phyloP scores from a whole-genome alignment of 2,888 invertebrate species.

The Melikaiella ostensackeni region DNA sequence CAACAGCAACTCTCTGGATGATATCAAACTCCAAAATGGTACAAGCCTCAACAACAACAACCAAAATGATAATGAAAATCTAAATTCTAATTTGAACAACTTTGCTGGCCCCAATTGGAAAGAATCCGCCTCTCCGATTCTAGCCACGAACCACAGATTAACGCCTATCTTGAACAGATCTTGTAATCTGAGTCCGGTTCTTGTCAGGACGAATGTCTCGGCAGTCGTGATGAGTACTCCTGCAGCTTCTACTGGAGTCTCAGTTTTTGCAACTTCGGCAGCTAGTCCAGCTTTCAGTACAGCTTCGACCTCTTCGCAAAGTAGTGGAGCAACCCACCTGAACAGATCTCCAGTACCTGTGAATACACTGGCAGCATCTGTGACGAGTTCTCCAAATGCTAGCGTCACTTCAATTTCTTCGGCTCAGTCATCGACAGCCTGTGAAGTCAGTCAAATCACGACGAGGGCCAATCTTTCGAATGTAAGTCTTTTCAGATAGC shows the following conservation, averaged over 20 bases:
- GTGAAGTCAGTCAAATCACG: constrained; percentile 49
- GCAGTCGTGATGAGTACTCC: constrained; percentile 60
- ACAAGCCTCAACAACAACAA: constrained; percentile 59
- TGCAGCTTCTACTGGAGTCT: constrained; percentile 55
- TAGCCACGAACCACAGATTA: constrained; percentile 66
- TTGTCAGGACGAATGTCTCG: constrained; percentile 61
- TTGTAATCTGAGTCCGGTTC: constrained; percentile 68
- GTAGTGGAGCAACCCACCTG: constrained; percentile 61
- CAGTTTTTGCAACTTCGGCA: constrained; percentile 66
- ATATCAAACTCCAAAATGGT: constrained; percentile 69
- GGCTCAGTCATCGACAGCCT: constrained; percentile 56
- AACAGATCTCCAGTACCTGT: constrained; percentile 68
- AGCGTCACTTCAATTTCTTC: constrained; percentile 65
- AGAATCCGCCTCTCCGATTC: constrained; percentile 63
- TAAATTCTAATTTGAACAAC: constrained; percentile 52
- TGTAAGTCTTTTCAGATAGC: constrained; percentile 22
- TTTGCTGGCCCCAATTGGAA: constrained; percentile 62
- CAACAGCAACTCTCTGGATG: constrained; percentile 71
- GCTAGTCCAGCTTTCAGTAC: constrained; percentile 74
- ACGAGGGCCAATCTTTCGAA: constrained; percentile 42
- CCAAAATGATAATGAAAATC: constrained; percentile 59
- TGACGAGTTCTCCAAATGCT: constrained; percentile 63
- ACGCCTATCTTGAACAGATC: constrained; percentile 69
- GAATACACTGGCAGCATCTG: constrained; percentile 58
- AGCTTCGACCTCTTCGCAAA: constrained; percentile 71